Conservation (phyloP, 2,888 invertebrate genomes). For the Agonopterix heracliana region DNA sequence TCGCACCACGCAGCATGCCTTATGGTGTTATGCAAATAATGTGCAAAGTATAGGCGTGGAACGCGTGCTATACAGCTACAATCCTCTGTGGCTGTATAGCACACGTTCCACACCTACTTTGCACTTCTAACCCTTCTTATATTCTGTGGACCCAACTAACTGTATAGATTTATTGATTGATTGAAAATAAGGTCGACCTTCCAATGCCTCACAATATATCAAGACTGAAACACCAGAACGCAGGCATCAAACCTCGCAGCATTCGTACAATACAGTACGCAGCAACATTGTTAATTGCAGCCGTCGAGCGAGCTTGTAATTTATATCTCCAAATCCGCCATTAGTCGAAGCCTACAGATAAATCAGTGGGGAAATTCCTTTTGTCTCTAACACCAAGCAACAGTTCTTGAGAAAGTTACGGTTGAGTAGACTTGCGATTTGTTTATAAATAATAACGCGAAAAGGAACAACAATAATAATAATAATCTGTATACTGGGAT, state of each 20-base stretch:
- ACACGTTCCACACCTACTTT: too few relatives aligned
- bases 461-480: too few relatives aligned
- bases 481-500: too few relatives aligned
- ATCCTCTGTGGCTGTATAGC: too few relatives aligned
- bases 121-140: too few relatives aligned
- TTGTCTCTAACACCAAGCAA: slow-evolving; percentile 42
- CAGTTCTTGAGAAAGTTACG: slow-evolving; percentile 30
- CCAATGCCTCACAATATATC: not conserved
- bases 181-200: not conserved
- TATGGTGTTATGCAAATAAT: too few relatives aligned
- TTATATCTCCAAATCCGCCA: slow-evolving; percentile 47
- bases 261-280: slow-evolving; percentile 31
- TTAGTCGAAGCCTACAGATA: slow-evolving; percentile 47
- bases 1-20: too few relatives aligned
- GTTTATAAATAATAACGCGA: too few relatives aligned
- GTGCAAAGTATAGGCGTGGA: too few relatives aligned
- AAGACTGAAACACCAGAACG: not conserved
- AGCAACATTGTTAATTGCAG: slow-evolving; percentile 44
- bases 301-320: slow-evolving; percentile 38
- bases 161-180: too few relatives aligned
- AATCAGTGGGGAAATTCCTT: slow-evolving; percentile 53
- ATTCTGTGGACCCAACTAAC: too few relatives aligned
- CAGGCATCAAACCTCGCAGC: not conserved
- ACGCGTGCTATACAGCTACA: too few relatives aligned
- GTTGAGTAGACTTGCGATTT: slow-evolving; percentile 24